Evolutionary conservation across 2,888 invertebrate species (phyloP), one percentile per base, ranked within the genome.

Genomic region (Lithophane ornitopus): DNA sequence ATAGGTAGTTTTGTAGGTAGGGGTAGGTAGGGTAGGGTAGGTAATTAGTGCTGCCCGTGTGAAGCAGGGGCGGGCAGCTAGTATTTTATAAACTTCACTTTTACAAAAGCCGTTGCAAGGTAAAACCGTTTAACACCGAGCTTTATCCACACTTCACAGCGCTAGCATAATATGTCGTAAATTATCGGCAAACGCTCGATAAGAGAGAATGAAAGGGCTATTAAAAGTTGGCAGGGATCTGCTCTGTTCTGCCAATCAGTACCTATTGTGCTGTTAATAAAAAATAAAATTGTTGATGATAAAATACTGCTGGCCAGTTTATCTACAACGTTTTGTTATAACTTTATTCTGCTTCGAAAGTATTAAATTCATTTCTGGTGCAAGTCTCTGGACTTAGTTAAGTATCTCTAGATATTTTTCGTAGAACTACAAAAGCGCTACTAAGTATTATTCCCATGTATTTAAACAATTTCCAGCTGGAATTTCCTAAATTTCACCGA

Each of bases 381-480:
- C 34, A 4, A 34, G 34, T 6, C 34, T 34, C 6, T 4, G 34
- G 34, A 34, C 34, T 34, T 6, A 4, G 34, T 34, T 34, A 52
- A 19, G 12, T 56, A 61, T 44, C 44, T 54, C 22, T 4, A 63
- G 49, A 73, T 65, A 70, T 76, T 82, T 82, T 70, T 62, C 61
- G 49, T 59, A 28, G 63, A 69, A 79, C 72, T 70, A 80, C 65
- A 74, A 65, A 74, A 62, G 19, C 63, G 59, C 66, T 76, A 78
- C 78, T 75, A 73, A 78, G 77, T 83, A 81, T 79, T 80, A 86
- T 76, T 59, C 67, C 54, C 73, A 61, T 75, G 69, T 91, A 89
- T 90, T 91, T 89, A 85, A 87, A 88, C 87, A 86, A 88, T 87
- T 85, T 85, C 70, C 72, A 81, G 81, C 71, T 78, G 86, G 84